phyloP scores from a whole-genome alignment of 2,797 vertebrate genomes.

The Scolopax bukidnonensis region DNA sequence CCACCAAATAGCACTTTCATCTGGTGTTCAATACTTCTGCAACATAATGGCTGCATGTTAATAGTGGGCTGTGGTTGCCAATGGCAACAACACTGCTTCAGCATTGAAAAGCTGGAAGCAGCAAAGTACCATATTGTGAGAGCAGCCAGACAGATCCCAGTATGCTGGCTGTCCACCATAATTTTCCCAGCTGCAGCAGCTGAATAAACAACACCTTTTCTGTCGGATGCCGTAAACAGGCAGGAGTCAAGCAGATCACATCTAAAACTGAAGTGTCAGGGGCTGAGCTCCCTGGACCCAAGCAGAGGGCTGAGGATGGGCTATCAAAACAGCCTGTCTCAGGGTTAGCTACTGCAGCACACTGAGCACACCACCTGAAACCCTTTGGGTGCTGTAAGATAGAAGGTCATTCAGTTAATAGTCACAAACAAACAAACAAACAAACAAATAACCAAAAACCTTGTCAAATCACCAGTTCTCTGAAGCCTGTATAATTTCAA shows the following conservation, averaged over 20 bases:
- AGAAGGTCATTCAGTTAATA: background rate
- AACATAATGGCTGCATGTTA: slow-evolving; percentile 27
- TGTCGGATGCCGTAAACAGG: background rate
- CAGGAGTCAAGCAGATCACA: background rate
- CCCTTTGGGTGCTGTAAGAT: background rate
- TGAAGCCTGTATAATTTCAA: background rate
- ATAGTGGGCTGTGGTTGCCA: slow-evolving; percentile 29
- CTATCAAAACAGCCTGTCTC: background rate
- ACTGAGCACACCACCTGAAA: background rate
- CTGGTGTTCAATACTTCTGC: slow-evolving; percentile 22
- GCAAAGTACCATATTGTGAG: background rate
- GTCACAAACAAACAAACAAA: background rate
- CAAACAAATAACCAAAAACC: background rate
- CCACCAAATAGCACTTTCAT: slow-evolving; percentile 16
- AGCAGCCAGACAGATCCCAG: background rate
- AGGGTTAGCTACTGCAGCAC: background rate
- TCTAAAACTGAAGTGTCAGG: background rate
- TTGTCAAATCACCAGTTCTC: background rate
- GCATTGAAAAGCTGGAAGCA: background rate
- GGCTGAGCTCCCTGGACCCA: background rate
- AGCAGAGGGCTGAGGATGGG: background rate
- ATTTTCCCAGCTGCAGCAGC: background rate
- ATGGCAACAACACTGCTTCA: background rate
- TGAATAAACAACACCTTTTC: background rate
- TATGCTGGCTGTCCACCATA: fast-evolving